Percentiles rank a stretch among this genome's conserved stretches.
Evolutionary conservation across 2,888 invertebrate species (phyloP).

Genomic region (Ophion obscuratus): DNA sequence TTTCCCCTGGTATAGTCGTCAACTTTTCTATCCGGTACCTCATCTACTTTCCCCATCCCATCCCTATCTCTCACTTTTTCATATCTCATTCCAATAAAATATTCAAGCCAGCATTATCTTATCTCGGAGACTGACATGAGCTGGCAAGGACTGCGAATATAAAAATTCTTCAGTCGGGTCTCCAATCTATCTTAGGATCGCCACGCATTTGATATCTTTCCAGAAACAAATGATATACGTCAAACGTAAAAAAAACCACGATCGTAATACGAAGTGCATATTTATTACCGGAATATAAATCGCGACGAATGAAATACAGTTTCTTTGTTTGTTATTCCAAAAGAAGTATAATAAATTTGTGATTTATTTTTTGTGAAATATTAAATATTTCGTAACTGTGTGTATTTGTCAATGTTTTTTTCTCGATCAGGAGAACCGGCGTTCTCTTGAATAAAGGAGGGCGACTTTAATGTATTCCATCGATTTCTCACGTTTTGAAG

Average conservation of each 20-base stretch:
- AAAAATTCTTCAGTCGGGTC: background rate
- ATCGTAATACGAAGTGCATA: background rate
- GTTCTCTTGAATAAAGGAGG: no score
- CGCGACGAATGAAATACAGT: background rate
- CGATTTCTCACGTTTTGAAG: no score
- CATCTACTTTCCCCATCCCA: background rate
- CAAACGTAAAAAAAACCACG: background rate
- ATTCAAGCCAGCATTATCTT: slow-evolving; percentile 1
- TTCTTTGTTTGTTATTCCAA: background rate
- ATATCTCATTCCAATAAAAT: background rate
- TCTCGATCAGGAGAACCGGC: background rate
- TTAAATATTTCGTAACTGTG: background rate
- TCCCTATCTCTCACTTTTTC: background rate
- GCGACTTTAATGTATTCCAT: no score
- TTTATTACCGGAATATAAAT: background rate
- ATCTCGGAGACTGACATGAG: background rate
- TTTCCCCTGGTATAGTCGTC: background rate
- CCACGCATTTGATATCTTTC: background rate
- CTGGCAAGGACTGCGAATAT: background rate
- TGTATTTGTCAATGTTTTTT: background rate
- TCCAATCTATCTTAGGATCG: background rate
- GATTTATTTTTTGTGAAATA: background rate
- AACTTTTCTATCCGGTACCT: background rate
- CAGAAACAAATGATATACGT: background rate
- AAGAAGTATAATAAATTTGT: background rate